phyloP scores from a whole-genome alignment of 2,888 invertebrate genomes.

The Drosophila atroscutellata region DNA sequence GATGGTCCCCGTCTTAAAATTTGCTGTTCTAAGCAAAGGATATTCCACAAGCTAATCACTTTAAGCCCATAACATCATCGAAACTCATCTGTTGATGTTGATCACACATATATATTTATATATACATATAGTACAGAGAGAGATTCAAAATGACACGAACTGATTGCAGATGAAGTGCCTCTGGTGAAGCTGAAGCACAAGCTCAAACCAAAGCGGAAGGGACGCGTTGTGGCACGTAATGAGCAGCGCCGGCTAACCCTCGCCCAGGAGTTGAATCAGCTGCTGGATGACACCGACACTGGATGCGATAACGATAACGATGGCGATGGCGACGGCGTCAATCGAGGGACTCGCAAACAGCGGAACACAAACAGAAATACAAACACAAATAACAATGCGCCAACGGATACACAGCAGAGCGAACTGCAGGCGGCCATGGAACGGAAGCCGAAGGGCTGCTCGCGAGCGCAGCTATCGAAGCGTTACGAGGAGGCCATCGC shows the following conservation, averaged over 20 bases:
- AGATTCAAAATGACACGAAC: neutral
- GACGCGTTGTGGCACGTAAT: conserved; percentile 6
- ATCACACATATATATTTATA: neutral
- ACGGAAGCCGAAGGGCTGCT: conserved; percentile 73
- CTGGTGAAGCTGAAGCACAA: conserved; percentile 64
- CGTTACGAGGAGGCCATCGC: conserved; percentile 71
- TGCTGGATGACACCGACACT: conserved; percentile 39
- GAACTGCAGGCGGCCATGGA: conserved; percentile 61
- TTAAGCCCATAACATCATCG: neutral
- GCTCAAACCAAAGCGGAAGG: conserved; percentile 54
- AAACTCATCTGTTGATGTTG: neutral
- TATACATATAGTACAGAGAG: neutral
- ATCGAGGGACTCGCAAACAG: conserved; percentile 37
- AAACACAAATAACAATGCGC: conserved; percentile 1
- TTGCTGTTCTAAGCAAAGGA: neutral
- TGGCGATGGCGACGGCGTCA: neutral
- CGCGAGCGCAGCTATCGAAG: conserved; percentile 65
- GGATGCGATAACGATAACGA: neutral
- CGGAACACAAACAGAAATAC: conserved; percentile 1
- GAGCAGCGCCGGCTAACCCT: conserved; percentile 33
- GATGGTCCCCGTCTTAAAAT: neutral
- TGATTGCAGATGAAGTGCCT: conserved; percentile 59
- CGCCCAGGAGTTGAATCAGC: conserved; percentile 57
- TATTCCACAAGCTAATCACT: neutral
- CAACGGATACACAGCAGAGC: conserved; percentile 36